These are phyloP conservation scores for Lumbricus terrestris DNA, from an alignment of 2,888 invertebrate species.

Conservation along the genomic window DNA sequence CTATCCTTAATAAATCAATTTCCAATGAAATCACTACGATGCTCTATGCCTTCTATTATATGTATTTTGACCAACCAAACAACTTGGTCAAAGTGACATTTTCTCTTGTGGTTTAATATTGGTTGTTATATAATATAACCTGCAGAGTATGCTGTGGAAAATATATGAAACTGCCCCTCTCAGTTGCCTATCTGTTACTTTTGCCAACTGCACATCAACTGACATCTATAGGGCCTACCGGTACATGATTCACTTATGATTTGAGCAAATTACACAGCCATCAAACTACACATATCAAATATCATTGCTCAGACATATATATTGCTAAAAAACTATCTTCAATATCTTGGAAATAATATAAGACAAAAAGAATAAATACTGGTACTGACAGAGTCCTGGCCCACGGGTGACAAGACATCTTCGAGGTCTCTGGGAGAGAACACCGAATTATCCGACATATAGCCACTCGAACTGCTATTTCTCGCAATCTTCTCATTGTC, in stretches of 20 bases:
- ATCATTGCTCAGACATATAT: not conserved
- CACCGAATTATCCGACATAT: not conserved
- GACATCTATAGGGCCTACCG: not conserved
- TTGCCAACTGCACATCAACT: not conserved
- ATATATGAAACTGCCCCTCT: not conserved
- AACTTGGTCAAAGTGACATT: no score
- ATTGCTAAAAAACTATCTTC: no score
- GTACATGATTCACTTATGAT: not conserved
- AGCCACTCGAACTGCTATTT: not conserved
- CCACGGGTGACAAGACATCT: not conserved
- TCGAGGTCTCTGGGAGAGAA: not conserved
- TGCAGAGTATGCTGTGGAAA: no score
- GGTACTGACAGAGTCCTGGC: constrained; percentile 4
- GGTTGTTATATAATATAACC: no score
- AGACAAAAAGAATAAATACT: not conserved
- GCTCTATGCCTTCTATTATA: no score
- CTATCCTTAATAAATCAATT: no score
- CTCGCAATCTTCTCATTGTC: not conserved
- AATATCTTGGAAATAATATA: not conserved
- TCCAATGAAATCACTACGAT: no score
- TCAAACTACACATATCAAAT: not conserved
- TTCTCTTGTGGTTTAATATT: no score
- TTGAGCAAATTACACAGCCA: not conserved
- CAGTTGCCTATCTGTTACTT: not conserved
- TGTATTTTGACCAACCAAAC: no score